Conservation (phyloP, 2,797 vertebrate genomes). For the Danionella dracula region DNA sequence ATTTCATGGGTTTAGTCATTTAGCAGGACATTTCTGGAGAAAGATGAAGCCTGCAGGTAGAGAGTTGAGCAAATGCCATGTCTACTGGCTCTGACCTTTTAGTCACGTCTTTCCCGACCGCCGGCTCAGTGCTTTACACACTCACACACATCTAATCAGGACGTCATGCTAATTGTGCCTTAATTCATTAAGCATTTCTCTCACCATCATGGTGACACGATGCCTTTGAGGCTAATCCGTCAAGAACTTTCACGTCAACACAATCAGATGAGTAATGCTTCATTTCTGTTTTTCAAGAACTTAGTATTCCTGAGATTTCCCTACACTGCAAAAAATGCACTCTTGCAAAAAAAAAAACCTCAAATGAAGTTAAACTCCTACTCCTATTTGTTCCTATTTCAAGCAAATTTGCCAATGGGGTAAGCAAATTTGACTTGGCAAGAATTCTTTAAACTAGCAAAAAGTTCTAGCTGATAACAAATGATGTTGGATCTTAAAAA, state of each 20-base stretch:
- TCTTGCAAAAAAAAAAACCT: too few relatives aligned
- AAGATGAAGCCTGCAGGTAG: constrained; percentile 14
- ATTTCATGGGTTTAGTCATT: background rate
- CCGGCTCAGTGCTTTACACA: constrained; percentile 23
- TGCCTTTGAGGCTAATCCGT: constrained; percentile 23
- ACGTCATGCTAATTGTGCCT: constrained; percentile 35
- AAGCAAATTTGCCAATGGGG: too few relatives aligned
- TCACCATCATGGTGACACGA: constrained; percentile 29
- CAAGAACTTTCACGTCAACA: background rate
- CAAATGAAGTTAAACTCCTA: too few relatives aligned
- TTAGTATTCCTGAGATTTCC: background rate
- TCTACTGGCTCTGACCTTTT: constrained; percentile 54
- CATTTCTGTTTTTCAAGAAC: background rate
- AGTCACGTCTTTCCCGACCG: constrained; percentile 27
- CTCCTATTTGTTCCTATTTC: too few relatives aligned
- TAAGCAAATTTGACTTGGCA: too few relatives aligned
- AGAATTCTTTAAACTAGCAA: too few relatives aligned
- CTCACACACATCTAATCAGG: constrained; percentile 34
- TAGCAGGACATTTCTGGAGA: background rate
- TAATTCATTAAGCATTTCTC: constrained; percentile 30
- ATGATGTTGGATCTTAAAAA: too few relatives aligned
- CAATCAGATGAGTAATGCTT: background rate
- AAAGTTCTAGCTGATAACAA: too few relatives aligned
- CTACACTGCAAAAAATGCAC: too few relatives aligned
- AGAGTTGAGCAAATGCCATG: constrained; percentile 39